These are phyloP conservation scores for Vespertilio murinus DNA, from an alignment of 2,797 vertebrate species.

Conservation along the genomic window DNA sequence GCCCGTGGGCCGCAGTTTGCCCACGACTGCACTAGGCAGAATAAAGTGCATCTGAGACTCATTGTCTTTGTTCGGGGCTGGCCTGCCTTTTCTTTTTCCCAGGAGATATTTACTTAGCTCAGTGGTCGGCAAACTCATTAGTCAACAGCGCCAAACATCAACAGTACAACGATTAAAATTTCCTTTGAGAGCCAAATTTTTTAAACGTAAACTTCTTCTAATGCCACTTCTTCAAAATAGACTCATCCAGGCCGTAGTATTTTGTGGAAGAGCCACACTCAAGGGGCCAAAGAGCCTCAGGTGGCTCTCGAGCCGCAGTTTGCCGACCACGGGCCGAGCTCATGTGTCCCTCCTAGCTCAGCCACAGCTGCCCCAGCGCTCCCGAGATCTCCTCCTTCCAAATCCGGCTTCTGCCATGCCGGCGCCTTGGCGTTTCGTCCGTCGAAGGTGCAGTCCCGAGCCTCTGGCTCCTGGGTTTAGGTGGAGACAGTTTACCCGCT, in stretches of 20 bases:
- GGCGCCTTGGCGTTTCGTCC: not conserved
- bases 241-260: no score
- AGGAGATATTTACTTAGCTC: not conserved
- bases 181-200: no score
- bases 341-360: conserved; percentile 10
- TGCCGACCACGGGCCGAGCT: not conserved
- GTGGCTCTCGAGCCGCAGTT: no score
- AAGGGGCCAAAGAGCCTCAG: no score
- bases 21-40: no score
- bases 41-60: conserved; percentile 44
- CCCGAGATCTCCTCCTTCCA: not conserved
- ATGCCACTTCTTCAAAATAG: no score
- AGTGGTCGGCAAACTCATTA: no score
- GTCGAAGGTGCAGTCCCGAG: not conserved
- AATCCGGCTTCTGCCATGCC: not conserved
- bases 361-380: not conserved
- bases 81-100: not conserved
- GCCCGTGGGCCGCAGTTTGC: no score
- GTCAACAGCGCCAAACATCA: no score
- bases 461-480: not conserved
- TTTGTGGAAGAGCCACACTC: no score
- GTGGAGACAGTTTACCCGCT: not conserved
- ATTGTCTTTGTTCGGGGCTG: conserved; percentile 36
- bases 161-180: no score
- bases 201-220: no score